Percentiles rank a stretch among this genome's conserved stretches.
Conservation (phyloP, 2,888 invertebrate genomes). For the Eumacrocentrus americanus region DNA sequence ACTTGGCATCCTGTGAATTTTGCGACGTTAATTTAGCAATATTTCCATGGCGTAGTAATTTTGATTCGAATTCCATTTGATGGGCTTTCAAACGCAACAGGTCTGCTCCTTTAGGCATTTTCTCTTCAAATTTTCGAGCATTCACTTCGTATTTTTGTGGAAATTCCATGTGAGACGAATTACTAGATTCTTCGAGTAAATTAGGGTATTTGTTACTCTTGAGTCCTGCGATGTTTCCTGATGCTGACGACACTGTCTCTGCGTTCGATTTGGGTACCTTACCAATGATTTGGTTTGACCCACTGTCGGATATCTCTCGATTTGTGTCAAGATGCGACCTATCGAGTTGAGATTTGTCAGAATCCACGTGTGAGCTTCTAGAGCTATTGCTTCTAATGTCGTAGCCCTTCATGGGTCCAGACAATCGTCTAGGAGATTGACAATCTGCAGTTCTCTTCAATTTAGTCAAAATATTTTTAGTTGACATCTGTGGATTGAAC, state of each 20-base stretch:
- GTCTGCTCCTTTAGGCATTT: conserved; percentile 53
- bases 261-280: conserved; percentile 33
- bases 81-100: conserved; percentile 44
- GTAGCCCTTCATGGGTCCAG: conserved; percentile 65
- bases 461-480: conserved; percentile 63
- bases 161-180: conserved; percentile 32
- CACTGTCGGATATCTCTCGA: conserved; percentile 42
- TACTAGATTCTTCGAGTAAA: conserved; percentile 38
- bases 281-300: conserved; percentile 38
- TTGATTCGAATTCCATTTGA: conserved; percentile 45
- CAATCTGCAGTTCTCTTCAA: conserved; percentile 62
- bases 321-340: conserved; percentile 50
- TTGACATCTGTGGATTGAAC: conserved; percentile 64
- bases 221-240: conserved; percentile 39
- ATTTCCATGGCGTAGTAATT: conserved; percentile 31
- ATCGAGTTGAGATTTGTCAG: conserved; percentile 58
- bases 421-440: conserved; percentile 59
- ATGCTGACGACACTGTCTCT: conserved; percentile 27
- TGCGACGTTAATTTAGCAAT: conserved; percentile 7
- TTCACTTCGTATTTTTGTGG: conserved; percentile 50
- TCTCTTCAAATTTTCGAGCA: conserved; percentile 57
- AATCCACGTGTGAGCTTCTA: conserved; percentile 58
- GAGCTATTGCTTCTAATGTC: conserved; percentile 62
- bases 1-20: conserved; percentile 43
- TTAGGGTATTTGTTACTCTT: conserved; percentile 35